Evolutionary conservation across 1,140 invertebrate species (phyloP), one percentile per base, ranked within the genome.

Genomic region (Drosophila busckii): DNA sequence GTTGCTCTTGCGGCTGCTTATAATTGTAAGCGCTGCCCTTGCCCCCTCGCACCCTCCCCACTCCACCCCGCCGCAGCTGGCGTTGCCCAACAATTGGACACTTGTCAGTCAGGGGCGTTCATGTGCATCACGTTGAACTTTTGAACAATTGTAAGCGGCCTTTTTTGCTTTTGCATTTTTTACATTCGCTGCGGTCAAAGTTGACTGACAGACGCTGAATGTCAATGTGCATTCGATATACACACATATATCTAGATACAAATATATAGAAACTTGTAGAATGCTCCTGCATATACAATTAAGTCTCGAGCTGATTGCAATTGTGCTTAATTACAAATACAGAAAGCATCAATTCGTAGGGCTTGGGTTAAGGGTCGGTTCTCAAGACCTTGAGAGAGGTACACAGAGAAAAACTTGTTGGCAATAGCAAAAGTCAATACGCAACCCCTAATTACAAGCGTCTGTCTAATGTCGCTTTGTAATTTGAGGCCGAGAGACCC

Each of bases 71-170:
- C 4, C 26, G 13, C 3, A 28, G 42, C 4, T 20, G 31, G 23
- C 12, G 19, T 49, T n/a, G n/a, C n/a, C n/a, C n/a, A n/a, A n/a
- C n/a, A n/a, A n/a, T n/a, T 29, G 16, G 17, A 29, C 53, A 62
- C 56, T 64, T 60, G 71, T 55, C 71, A 71, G 71, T 78, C 71
- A 78, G 67, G 73, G 73, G 63, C 73, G 73, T 64, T 80, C 73
- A 46, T 45, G 34, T 25, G 46, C 63, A 56, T 56, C 59, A 23
- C 15, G 48, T 38, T 63, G 63, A 67, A 67, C 63, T 48, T 49
- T 29, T n/a, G n/a, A n/a, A 52, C 50, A 66, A 46, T 50, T 62
- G 40, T 55, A 45, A 37, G 34, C 34, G 41, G 44, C 28, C 45
- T 50, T 75, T 49, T 34, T 29, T 31, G 29, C 40, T 10, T 34